Percentiles rank a stretch among this genome's conserved stretches.
Conservation (phyloP, 2,888 invertebrate genomes). For the Diloba caeruleocephala region DNA sequence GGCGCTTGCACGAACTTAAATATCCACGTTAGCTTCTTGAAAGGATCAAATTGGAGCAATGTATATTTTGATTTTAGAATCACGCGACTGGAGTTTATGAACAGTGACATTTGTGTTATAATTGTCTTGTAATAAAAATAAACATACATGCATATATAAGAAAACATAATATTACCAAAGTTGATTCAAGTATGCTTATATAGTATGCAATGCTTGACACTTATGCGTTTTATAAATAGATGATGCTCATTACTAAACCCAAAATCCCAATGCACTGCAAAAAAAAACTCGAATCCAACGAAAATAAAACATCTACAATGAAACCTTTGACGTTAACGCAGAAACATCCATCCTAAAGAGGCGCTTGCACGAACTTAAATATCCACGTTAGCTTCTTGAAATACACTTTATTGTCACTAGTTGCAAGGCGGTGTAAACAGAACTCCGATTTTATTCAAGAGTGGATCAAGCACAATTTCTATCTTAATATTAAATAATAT, state of each 20-base stretch:
- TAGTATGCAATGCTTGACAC: too few relatives aligned
- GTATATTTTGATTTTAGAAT: slow-evolving; percentile 23
- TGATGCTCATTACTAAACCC: too few relatives aligned
- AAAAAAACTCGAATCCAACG: too few relatives aligned
- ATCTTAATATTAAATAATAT: neutral
- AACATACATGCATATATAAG: too few relatives aligned
- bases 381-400: slow-evolving; percentile 19
- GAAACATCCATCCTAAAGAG: slow-evolving; percentile 15
- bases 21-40: slow-evolving; percentile 22
- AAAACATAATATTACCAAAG: neutral
- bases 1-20: slow-evolving; percentile 17
- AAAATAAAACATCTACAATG: too few relatives aligned
- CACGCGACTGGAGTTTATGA: slow-evolving; percentile 3
- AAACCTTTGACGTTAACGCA: neutral
- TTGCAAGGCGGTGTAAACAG: slow-evolving; percentile 13
- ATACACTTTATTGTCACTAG: slow-evolving; percentile 36
- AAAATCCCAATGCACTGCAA: neutral
- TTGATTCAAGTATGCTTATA: too few relatives aligned
- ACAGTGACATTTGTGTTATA: too few relatives aligned
- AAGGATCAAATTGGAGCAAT: slow-evolving; percentile 1
- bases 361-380: slow-evolving; percentile 18
- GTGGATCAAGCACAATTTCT: slow-evolving; percentile 13
- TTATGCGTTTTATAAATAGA: too few relatives aligned
- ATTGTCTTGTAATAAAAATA: too few relatives aligned
- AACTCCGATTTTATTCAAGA: slow-evolving; percentile 16